Evolutionary conservation across 2,797 vertebrate genomes (phyloP).

Genomic region (Pseudochirops cupreus): DNA sequence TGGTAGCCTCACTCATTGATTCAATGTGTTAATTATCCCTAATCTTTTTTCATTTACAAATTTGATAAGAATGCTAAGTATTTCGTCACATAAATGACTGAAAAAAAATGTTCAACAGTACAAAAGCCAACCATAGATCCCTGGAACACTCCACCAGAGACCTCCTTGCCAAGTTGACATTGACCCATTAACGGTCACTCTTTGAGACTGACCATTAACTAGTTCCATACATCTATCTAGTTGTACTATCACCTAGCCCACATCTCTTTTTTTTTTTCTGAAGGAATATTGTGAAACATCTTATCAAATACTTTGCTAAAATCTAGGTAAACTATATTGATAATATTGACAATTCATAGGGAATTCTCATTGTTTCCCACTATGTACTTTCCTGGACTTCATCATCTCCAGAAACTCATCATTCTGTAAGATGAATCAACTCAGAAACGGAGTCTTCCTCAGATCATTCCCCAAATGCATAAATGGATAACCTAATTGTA

Average conservation of each 20-base stretch:
- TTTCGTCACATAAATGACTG: not conserved
- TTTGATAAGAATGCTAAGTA: not conserved
- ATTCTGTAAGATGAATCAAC: not conserved
- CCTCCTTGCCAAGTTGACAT: not conserved
- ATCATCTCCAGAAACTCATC: not conserved
- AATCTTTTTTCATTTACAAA: not conserved
- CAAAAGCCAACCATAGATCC: not conserved
- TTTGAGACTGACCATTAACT: not conserved
- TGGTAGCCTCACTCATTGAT: not conserved
- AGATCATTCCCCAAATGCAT: too few relatives aligned
- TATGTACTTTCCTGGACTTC: not conserved
- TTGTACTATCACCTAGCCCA: not conserved
- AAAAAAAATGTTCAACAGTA: not conserved
- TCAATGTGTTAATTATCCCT: not conserved
- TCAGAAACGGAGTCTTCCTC: not conserved
- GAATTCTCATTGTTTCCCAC: not conserved
- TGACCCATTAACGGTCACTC: not conserved
- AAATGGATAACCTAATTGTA: not conserved
- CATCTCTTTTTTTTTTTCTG: not conserved
- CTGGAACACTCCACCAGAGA: not conserved
- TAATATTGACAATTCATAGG: not conserved
- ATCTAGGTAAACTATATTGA: not conserved
- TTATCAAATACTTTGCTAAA: not conserved
- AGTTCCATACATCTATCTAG: not conserved
- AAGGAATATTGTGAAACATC: not conserved